Conservation (phyloP, 1,140 invertebrate species). For the Chlorops oryzae region DNA sequence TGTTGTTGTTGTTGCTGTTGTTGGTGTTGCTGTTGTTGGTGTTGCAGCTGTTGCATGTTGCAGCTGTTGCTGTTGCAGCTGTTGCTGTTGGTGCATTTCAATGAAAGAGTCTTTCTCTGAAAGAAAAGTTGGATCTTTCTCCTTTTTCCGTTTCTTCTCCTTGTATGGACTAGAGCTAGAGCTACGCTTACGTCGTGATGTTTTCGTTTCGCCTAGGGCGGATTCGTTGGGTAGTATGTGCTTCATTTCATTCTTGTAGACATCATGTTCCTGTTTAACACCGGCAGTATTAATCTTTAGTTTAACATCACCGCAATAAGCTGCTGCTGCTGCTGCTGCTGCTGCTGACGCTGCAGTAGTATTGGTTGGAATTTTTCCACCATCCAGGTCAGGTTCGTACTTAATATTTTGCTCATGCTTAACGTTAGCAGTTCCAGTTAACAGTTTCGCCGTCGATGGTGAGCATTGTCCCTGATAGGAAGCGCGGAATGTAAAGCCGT, state of each 20-base stretch:
- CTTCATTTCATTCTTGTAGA: constrained; percentile 14
- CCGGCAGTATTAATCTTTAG: constrained; percentile 11
- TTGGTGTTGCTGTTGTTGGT: constrained; percentile 1
- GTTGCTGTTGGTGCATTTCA: not conserved
- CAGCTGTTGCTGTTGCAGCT: not conserved
- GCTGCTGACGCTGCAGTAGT: constrained; percentile 28
- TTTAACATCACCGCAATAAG: constrained; percentile 12
- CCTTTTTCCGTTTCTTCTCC: constrained; percentile 47
- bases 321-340: constrained; percentile 19
- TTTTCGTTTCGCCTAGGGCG: no score
- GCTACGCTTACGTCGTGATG: constrained; percentile 38
- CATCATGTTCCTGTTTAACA: constrained; percentile 10
- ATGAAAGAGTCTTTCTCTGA: not conserved
- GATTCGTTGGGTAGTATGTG: not conserved
- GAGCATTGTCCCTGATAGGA: constrained; percentile 9
- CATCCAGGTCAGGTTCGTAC: constrained; percentile 35
- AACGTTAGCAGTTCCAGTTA: constrained; percentile 13
- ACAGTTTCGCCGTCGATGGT: constrained; percentile 6
- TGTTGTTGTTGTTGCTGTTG: not conserved
- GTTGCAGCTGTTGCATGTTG: not conserved
- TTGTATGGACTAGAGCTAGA: constrained; percentile 44
- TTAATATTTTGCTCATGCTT: constrained; percentile 41
- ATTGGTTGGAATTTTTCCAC: constrained; percentile 31
- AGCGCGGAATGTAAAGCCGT: constrained; percentile 23
- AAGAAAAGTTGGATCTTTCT: no score